These are phyloP conservation scores for Tapirus terrestris DNA, from an alignment of 2,113 vertebrate species.

Conservation along the genomic window DNA sequence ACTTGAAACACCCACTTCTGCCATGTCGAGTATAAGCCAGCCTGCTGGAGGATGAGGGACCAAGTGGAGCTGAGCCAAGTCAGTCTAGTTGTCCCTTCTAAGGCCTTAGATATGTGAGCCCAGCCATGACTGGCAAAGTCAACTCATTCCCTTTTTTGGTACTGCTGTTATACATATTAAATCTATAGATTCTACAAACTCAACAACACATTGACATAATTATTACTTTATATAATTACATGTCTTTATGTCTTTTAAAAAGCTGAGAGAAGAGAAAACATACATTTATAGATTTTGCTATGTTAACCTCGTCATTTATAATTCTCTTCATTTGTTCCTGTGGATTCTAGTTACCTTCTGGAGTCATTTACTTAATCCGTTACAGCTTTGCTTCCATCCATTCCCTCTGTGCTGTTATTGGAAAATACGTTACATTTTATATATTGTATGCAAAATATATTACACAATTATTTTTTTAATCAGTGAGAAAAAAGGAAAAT, in stretches of 20 bases:
- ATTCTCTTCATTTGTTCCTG: background rate
- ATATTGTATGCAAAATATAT: background rate
- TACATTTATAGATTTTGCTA: background rate
- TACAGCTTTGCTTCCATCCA: background rate
- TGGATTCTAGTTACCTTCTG: background rate
- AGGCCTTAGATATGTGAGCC: background rate
- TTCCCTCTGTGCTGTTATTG: background rate
- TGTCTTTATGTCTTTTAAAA: background rate
- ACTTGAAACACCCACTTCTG: background rate
- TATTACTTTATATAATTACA: background rate
- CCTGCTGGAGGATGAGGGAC: background rate
- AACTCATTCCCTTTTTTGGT: background rate
- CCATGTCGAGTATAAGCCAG: background rate
- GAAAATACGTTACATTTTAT: background rate
- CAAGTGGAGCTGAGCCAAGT: background rate
- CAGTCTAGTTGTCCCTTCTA: background rate
- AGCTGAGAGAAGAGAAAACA: background rate
- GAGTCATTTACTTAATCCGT: background rate
- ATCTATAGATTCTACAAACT: background rate
- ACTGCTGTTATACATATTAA: background rate
- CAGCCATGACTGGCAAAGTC: background rate
- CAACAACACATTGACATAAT: background rate
- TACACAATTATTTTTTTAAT: background rate
- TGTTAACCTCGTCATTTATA: background rate
- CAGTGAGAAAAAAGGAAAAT: background rate